Evolutionary conservation across 1,140 invertebrate species (phyloP), one percentile per base, ranked within the genome.

Genomic region (Drosophila tristis): DNA sequence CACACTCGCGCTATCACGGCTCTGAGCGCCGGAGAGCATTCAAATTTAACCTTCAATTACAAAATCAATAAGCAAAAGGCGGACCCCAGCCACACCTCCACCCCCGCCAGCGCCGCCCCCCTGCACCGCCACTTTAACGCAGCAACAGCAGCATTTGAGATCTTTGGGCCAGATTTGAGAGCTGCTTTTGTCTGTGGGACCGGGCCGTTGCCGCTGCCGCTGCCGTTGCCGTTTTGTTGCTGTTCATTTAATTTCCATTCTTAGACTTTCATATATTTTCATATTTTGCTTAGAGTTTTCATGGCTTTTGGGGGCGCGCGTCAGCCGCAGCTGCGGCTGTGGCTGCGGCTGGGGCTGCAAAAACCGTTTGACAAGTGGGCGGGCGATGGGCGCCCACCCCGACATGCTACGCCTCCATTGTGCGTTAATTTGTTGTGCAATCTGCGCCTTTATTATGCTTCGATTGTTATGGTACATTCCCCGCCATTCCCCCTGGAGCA

Each of bases 41-140:
- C 67, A 86, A 78, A 86, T 78, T 64, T 71, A 80, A 67, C 73
- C 78, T 85, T 86, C 81, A 78, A 78, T 86, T 86, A 72, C 50
- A 66, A 73, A 85, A 80, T 85, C 81, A 85, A 85, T 85, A 85
- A 51, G 73, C 67, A 85, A 72, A 72, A 79, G 25, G 59, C 50
- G 59, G 15, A 13, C 35, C 35, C 4, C 35, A 13, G 4, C 61
- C 81, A 47, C 71, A 61, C 53, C 63, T 75, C 49, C 47, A 15
- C 26, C 13, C 13, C 9, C 42, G 44, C 4, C n/a, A 9, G 7
- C 29, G 8, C 5, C 51, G 2, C 35, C 9, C n/a, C n/a, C n/a
- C n/a, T n/a, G n/a, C n/a, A n/a, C n/a, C n/a, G 2, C 35, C 9
- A 39, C 35, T 35, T 35, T 9, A 35, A 35, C 31, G 29, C 43